Evolutionary conservation across 2,797 vertebrate species (phyloP), one percentile per base, ranked within the genome.

Genomic region (Periparus ater): DNA sequence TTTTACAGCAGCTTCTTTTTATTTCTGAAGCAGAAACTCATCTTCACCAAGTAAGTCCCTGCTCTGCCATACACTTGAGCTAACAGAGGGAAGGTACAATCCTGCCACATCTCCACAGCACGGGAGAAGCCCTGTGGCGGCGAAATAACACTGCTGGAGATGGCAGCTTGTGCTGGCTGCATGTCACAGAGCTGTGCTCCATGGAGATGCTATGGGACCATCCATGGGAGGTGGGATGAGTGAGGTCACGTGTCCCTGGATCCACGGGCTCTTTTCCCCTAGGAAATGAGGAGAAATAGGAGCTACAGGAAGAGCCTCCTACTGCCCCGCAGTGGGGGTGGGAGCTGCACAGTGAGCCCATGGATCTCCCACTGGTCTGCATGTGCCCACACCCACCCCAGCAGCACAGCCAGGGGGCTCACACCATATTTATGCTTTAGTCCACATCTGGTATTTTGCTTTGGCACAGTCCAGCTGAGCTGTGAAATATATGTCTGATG

Each of bases 261-360:
- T 96, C 93, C 93, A 95, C 53, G 76, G 94, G 88, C 45, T 87
- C 86, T 79, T 91, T 54, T 92, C 63, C 42, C 90, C 93, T 94
- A 79, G 38, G 85, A 75, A 95, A 93, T 53, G 90, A 95, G 93
- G 93, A 94, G 78, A 95, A 88, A 95, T 36, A 93, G 88, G 77
- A 94, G 91, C 93, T 89, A 93, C 80, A 76, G 83, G 77, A 63
- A 68, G 89, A 85, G 19, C 8, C 1, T 11, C 34, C 60, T 47
- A 17, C 8, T 16, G 53, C 32, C 76, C 73, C 17, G 13, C 0
- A 0, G 62, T 44, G 2, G 1, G 36, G 30, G 32, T 83, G 50
- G 87, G 78, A 88, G 40, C 44, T 2, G 10, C 65, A 54, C 14
- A 70, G 58, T 0, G 0, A 86, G 47, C 51, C 70, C 74, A 11